Evolutionary conservation across 2,888 invertebrate species (phyloP), one percentile per base, ranked within the genome.

Genomic region (Cantharis rufa): DNA sequence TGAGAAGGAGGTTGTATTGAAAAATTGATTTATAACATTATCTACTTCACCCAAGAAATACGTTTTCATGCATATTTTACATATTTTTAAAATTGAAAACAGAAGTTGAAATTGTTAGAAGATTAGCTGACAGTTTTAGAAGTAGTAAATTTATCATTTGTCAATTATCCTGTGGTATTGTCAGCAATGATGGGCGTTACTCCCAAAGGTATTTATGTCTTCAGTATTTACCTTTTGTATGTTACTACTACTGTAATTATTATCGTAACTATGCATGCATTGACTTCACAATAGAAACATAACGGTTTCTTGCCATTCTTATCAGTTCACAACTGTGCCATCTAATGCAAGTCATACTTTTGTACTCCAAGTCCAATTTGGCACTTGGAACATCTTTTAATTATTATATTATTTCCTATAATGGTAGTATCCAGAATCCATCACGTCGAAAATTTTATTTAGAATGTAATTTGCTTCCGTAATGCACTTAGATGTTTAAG

Each of bases 11-110:
- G 76, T 71, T 79, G 80, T 80, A 82, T 82, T 81, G 80, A 81
- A 81, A 82, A 82, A 82, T 82, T 82, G 82, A 82, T 82, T 82
- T 82, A 82, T 80, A 78, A 78, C 82, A 78, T 80, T 81, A 80
- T 81, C 80, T 71, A 81, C 72, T 78, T 77, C 72, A 75, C 71
- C 74, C 70, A 77, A 79, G 74, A 77, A 77, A 72, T 79, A 76
- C 72, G 78, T 78, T 80, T 80, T 80, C 81, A 81, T 82, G 81
- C 80, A 82, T 82, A 82, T 82, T 82, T 82, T 79, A 81, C 75
- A 78, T 78, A 81, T 81, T 82, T 80, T 79, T 74, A 70, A 80
- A 80, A 80, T 81, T 81, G 80, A 75, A 81, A 80, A 80, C 74
- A 78, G 72, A 71, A 71, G 70, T 75, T 76, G 70, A 77, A 78